A percentile compares a stretch with the other conserved stretches of the same genome.
These are phyloP conservation scores for Mohoua ochrocephala DNA, from an alignment of 2,113 vertebrate species.

Conservation along the genomic window DNA sequence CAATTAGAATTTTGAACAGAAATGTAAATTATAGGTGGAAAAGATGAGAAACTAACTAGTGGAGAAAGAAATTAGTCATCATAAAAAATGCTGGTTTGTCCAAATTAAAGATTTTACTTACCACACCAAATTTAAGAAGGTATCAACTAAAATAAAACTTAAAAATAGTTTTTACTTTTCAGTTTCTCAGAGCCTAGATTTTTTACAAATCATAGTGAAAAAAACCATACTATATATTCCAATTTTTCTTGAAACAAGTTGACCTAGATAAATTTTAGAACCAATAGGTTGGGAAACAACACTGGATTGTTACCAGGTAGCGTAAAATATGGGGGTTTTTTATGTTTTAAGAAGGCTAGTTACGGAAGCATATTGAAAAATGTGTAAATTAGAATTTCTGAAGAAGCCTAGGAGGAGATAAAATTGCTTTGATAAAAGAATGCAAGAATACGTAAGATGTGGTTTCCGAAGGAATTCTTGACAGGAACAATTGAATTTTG, in stretches of 20 bases:
- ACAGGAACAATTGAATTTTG: not conserved
- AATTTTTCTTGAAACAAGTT: not conserved
- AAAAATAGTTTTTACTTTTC: not conserved
- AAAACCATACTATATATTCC: not conserved
- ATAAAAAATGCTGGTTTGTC: not conserved
- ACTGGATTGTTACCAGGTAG: not conserved
- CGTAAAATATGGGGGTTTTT: not conserved
- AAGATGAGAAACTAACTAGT: not conserved
- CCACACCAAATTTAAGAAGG: not conserved
- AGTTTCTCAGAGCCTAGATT: not conserved
- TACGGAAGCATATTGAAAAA: not conserved
- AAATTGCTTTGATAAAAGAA: not conserved
- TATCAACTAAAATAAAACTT: not conserved
- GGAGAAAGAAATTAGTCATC: not conserved
- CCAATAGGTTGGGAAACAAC: not conserved
- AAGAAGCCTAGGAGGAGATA: not conserved
- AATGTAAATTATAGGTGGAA: not conserved
- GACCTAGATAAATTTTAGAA: not conserved
- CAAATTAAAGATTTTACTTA: not conserved
- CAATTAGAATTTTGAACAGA: not conserved
- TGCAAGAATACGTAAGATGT: not conserved
- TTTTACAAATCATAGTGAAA: not conserved
- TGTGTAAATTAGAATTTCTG: not conserved
- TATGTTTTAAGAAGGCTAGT: not conserved
- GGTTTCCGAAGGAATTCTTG: not conserved